These are phyloP conservation scores for Salarias fasciatus DNA, from an alignment of 2,797 vertebrate genomes.

Conservation along the genomic window DNA sequence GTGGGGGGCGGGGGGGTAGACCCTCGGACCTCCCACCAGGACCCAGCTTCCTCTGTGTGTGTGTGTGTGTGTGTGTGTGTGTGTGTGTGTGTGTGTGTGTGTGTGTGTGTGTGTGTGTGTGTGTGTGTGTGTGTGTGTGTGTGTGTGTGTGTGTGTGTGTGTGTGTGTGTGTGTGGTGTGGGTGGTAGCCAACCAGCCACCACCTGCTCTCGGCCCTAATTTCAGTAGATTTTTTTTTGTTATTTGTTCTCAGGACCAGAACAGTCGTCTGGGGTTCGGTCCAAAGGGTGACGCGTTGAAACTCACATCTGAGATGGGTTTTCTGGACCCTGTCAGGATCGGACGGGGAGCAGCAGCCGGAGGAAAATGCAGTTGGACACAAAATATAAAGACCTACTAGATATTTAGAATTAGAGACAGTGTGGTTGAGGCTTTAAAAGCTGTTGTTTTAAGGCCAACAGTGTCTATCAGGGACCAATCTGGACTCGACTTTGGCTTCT, in stretches of 20 bases:
- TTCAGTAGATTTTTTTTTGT: too few species aligned
- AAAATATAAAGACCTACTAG: too few species aligned
- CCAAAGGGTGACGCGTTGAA: conserved; percentile 12
- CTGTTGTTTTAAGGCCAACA: too few species aligned
- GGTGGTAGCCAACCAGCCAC: conserved; percentile 73
- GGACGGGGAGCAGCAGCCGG: too few species aligned
- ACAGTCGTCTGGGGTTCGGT: conserved; percentile 32
- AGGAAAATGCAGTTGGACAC: too few species aligned
- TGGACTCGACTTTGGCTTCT: too few species aligned
- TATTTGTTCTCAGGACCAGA: conserved; percentile 60
- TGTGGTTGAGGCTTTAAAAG: too few species aligned
- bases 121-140: conserved; percentile 38
- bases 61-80: conserved; percentile 40
- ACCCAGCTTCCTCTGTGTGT: conserved; percentile 59
- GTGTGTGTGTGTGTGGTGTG: conserved; percentile 42
- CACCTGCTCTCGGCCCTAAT: conserved; percentile 76
- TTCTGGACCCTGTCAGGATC: too few species aligned
- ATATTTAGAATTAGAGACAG: too few species aligned
- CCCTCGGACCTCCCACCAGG: conserved; percentile 80
- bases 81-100: conserved; percentile 36
- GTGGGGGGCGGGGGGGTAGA: conserved; percentile 69
- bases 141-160: conserved; percentile 24
- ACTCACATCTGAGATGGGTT: too few species aligned
- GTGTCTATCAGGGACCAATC: too few species aligned
- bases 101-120: conserved; percentile 20